These are phyloP conservation scores for Myiotriccus ornatus DNA, from an alignment of 2,797 vertebrate genomes.

Conservation along the genomic window DNA sequence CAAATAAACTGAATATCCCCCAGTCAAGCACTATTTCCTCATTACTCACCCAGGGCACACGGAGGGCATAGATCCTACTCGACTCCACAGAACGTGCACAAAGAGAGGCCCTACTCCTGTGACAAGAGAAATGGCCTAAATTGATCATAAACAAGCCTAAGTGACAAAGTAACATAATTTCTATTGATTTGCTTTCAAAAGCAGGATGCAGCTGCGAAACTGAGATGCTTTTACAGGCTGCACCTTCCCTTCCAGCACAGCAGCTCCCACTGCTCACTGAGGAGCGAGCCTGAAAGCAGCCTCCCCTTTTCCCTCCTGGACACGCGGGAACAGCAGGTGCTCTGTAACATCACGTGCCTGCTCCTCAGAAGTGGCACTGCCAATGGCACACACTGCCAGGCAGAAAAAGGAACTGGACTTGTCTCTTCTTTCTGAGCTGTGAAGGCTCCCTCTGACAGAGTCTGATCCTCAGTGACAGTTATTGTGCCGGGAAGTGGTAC, in stretches of 20 bases:
- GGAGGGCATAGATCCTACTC: background rate
- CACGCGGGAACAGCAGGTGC: accelerated
- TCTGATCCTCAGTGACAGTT: background rate
- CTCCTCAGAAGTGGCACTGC: background rate
- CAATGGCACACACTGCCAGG: background rate
- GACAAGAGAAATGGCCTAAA: background rate
- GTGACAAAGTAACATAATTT: constrained; percentile 8
- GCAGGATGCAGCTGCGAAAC: background rate
- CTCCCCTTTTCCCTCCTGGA: too few relatives aligned
- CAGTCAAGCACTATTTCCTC: background rate
- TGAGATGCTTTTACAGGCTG: background rate
- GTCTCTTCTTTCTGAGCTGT: background rate
- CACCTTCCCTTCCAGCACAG: background rate
- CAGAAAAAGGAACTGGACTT: background rate
- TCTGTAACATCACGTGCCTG: accelerated
- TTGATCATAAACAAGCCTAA: background rate
- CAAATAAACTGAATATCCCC: background rate
- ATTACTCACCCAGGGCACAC: background rate
- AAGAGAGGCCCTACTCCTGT: background rate
- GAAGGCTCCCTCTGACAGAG: background rate
- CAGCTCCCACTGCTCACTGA: background rate
- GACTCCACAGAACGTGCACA: background rate
- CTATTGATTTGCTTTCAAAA: constrained; percentile 25
- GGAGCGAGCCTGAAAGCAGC: background rate
- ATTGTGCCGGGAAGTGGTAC: background rate